Evolutionary conservation across 1,140 invertebrate genomes (phyloP).

Genomic region (Conopomorpha cramerella): DNA sequence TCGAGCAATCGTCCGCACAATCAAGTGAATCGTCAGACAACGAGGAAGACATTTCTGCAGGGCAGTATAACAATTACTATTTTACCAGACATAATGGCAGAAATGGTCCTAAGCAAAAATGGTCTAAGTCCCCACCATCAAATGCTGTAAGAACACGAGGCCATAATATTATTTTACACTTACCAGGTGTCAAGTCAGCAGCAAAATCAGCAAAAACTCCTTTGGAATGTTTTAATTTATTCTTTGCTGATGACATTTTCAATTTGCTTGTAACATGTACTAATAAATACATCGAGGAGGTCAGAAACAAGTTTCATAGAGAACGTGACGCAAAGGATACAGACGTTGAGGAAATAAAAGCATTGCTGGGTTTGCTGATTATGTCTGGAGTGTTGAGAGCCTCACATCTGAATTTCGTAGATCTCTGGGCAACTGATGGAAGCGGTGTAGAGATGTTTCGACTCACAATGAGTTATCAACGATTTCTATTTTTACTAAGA

Average conservation of each 20-base stretch:
- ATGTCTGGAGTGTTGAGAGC: slow-evolving; percentile 8
- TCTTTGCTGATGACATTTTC: slow-evolving; percentile 15
- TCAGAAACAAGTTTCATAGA: slow-evolving; percentile 9
- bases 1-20: too few relatives aligned
- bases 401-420: slow-evolving; percentile 10
- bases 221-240: slow-evolving; percentile 16
- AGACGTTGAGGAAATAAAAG: slow-evolving; percentile 12
- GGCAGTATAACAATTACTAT: slow-evolving; percentile 9
- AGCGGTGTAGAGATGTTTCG: slow-evolving; percentile 24
- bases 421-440: slow-evolving; percentile 24
- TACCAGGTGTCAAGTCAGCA: slow-evolving; percentile 14
- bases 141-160: slow-evolving; percentile 12
- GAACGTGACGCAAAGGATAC: slow-evolving; percentile 10
- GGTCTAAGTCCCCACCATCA: slow-evolving; percentile 9
- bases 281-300: slow-evolving; percentile 6
- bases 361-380: slow-evolving; percentile 16
- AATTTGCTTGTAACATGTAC: slow-evolving; percentile 8
- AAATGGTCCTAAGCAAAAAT: slow-evolving; percentile 12
- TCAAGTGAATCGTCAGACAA: too few relatives aligned
- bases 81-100: slow-evolving; percentile 10
- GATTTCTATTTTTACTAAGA: slow-evolving; percentile 26
- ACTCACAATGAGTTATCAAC: slow-evolving; percentile 19
- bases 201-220: slow-evolving; percentile 12
- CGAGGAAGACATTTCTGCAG: slow-evolving; percentile 8
- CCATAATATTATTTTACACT: slow-evolving; percentile 15